Evolutionary conservation across 2,888 invertebrate genomes (phyloP).

Genomic region (Drosophila macrospina): DNA sequence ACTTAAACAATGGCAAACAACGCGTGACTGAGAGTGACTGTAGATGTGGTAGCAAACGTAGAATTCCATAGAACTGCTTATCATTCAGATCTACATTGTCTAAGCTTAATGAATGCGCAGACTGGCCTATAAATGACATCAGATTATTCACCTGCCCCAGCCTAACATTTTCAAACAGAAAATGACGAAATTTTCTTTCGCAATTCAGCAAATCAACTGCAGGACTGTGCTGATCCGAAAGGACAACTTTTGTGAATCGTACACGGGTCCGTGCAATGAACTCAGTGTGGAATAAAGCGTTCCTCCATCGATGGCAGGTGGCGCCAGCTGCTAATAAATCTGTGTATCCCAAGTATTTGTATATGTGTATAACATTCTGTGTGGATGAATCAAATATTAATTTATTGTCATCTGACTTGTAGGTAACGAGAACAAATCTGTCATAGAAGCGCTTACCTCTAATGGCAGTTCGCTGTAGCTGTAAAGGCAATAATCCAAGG

Average conservation of each 20-base stretch:
- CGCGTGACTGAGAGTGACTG: constrained; percentile 87
- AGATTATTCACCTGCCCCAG: constrained; percentile 85
- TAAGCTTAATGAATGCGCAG: constrained; percentile 87
- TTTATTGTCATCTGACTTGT: constrained; percentile 65
- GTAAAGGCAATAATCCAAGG: constrained; percentile 44
- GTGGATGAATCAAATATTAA: constrained; percentile 35
- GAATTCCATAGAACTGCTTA: constrained; percentile 87
- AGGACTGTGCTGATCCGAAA: constrained; percentile 82
- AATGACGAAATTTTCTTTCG: constrained; percentile 77
- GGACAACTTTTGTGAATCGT: constrained; percentile 80
- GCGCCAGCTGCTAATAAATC: constrained; percentile 89
- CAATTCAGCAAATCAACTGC: constrained; percentile 75
- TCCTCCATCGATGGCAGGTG: constrained; percentile 89
- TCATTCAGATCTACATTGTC: constrained; percentile 88
- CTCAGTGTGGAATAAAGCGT: constrained; percentile 88
- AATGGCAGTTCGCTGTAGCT: constrained; percentile 83
- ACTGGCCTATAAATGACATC: constrained; percentile 87
- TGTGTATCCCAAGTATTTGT: constrained; percentile 88
- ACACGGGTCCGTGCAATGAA: constrained; percentile 83
- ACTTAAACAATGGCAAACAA: constrained; percentile 91
- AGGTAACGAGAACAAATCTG: constrained; percentile 49
- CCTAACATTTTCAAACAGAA: constrained; percentile 81
- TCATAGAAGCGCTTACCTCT: constrained; percentile 76
- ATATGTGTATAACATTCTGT: constrained; percentile 88
- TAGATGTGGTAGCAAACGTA: constrained; percentile 87